phyloP scores from a whole-genome alignment of 2,888 invertebrate genomes.

The Ceratothoa steindachneri region DNA sequence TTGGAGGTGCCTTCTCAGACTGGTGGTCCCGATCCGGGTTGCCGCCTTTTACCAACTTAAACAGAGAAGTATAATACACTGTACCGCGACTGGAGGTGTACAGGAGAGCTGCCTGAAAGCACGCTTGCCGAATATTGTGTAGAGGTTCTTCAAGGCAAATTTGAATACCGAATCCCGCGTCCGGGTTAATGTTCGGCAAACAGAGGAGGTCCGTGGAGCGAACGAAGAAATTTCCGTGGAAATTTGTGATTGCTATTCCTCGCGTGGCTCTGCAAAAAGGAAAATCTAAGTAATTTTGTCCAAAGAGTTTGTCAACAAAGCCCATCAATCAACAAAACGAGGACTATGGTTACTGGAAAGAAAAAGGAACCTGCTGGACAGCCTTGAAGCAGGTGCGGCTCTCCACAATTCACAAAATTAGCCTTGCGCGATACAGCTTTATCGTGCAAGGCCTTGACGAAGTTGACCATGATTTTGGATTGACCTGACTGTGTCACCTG shows the following conservation, averaged over 20 bases:
- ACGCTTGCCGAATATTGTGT: slow-evolving; percentile 77
- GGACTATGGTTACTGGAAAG: neutral
- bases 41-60: too few species aligned
- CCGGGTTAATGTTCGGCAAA: slow-evolving; percentile 94
- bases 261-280: slow-evolving; percentile 53
- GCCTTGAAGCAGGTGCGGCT: too few species aligned
- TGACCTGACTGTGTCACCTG: too few species aligned
- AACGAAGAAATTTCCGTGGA: slow-evolving; percentile 99
- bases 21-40: too few species aligned
- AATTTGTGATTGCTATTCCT: slow-evolving; percentile 91
- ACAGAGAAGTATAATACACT: too few species aligned
- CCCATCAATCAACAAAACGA: neutral
- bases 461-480: too few species aligned
- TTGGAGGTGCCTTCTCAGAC: too few species aligned
- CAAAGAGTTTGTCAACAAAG: neutral
- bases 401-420: too few species aligned
- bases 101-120: slow-evolving; percentile 94
- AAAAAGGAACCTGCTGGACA: neutral
- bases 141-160: slow-evolving; percentile 88
- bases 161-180: slow-evolving; percentile 97
- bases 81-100: slow-evolving; percentile 88
- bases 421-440: too few species aligned
- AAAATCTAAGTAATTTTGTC: neutral
- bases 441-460: too few species aligned
- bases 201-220: slow-evolving; percentile 93